phyloP scores from a whole-genome alignment of 1,140 invertebrate species.

The Cryptotermes secundus region DNA sequence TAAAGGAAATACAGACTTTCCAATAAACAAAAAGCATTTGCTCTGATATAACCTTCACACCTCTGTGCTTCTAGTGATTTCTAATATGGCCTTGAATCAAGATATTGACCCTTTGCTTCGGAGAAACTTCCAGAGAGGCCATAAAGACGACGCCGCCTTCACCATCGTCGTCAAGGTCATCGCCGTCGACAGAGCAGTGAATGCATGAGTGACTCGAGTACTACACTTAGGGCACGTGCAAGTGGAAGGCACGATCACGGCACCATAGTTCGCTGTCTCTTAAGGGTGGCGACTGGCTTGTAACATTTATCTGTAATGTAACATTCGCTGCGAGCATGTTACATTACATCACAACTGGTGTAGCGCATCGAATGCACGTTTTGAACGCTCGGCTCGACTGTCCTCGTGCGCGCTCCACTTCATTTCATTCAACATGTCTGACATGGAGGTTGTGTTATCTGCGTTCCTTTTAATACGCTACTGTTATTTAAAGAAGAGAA shows the following conservation, averaged over 20 bases:
- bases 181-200: neutral
- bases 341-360: too few relatives aligned
- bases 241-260: neutral
- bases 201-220: neutral
- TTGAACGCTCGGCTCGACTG: too few relatives aligned
- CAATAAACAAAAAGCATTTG: neutral
- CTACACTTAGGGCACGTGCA: neutral
- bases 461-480: too few relatives aligned
- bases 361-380: too few relatives aligned
- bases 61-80: conserved; percentile 13
- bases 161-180: neutral
- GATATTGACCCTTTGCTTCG: conserved; percentile 1
- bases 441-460: too few relatives aligned
- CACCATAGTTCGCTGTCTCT: too few relatives aligned
- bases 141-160: neutral
- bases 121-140: conserved; percentile 17
- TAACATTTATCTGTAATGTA: too few relatives aligned
- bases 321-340: too few relatives aligned
- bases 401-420: too few relatives aligned
- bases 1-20: neutral
- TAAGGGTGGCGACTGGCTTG: too few relatives aligned
- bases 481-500: too few relatives aligned
- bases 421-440: too few relatives aligned
- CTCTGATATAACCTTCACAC: neutral
- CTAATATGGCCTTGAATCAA: conserved; percentile 15